phyloP scores from a whole-genome alignment of 2,113 vertebrate genomes.

The Onychostruthus taczanowskii region DNA sequence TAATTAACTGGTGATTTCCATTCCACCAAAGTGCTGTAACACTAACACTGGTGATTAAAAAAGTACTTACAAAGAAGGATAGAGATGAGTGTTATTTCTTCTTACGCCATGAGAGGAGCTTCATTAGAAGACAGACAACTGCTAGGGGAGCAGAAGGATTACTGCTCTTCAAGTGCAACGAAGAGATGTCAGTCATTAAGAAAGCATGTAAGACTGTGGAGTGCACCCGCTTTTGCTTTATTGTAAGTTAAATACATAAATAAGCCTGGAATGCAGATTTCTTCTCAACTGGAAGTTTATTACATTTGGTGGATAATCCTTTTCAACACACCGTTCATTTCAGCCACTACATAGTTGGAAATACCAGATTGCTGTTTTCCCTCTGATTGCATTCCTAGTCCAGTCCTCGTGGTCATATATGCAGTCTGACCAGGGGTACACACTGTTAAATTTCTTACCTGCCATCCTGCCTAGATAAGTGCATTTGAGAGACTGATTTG shows the following conservation, averaged over 20 bases:
- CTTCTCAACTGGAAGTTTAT: neutral
- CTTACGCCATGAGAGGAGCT: neutral
- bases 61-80: neutral
- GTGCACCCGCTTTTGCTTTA: neutral
- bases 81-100: neutral
- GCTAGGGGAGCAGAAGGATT: neutral
- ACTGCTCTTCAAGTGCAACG: neutral
- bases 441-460: neutral
- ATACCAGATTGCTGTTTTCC: neutral
- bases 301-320: neutral
- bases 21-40: neutral
- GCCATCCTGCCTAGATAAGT: neutral
- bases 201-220: neutral
- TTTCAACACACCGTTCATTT: neutral
- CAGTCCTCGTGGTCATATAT: neutral
- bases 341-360: neutral
- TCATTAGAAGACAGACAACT: neutral
- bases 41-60: neutral
- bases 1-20: constrained; percentile 31
- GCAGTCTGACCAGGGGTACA: neutral
- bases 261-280: neutral
- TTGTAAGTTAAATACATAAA: neutral
- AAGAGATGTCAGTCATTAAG: neutral
- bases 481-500: neutral
- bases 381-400: neutral